Base-by-base conservation (phyloP, 2,888 invertebrate species). In the Dryocosmus kuriphilus region DNA sequence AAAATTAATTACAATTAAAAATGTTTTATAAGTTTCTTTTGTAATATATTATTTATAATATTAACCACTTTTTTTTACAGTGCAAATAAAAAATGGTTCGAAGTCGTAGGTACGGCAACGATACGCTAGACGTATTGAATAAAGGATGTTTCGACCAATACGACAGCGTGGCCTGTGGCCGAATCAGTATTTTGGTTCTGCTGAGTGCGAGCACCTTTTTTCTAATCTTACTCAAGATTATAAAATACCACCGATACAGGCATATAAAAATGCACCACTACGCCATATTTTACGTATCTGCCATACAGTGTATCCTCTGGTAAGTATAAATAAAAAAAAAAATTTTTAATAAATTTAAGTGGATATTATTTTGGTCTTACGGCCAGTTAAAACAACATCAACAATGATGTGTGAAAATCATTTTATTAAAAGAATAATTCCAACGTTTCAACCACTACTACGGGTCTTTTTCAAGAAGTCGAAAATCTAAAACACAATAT, bases 191-290 rank as follows among this genome's bases (percentile, higher is more conserved):
- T 27, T 87, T 93, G 76, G 88, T 92, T n/a, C 84, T 91, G 19
- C 84, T 92, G 60, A 91, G 91, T 46, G 85, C 90, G n/a, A 80
- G 92, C 51, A 93, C 93, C 16, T 86, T 92, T 35, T 81, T 91
- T 46, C 87, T 89, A 63, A 82, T 89, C 55, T 74, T 89, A 55
- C 73, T 88, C 46, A 92, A 92, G 82, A 90, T 93, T 46, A 87
- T 92, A 2, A 90, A 91, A 79, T 91, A 93, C 32, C 93, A 93
- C 83, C 84, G 90, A 32, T 90, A 90, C 79, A 90, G 89, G 74
- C 92, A 93, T 83, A 92, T 91, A 32, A 91, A 92, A 78, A 90
- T 92, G 82, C 93, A 93, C 83, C 93, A 93, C 83, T 93, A 92
- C 87, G 89, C 92, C 80, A 92, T 93, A 80, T 93, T 93, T 85